These are phyloP conservation scores for Lycophotia porphyrea DNA, from an alignment of 2,888 invertebrate species.

Conservation along the genomic window DNA sequence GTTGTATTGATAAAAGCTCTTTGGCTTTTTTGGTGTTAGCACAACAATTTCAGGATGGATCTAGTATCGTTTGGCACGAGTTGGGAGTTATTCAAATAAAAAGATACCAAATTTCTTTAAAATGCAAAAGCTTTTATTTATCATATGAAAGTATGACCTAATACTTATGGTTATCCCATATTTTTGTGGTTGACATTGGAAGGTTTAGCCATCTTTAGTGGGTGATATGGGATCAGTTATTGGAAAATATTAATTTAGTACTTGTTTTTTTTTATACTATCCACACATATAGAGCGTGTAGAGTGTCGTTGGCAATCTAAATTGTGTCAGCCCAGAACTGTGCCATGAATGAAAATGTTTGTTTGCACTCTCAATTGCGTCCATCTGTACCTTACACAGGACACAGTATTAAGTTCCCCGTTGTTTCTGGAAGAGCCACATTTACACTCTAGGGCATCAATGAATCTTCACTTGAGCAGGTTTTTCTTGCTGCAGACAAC, in stretches of 20 bases:
- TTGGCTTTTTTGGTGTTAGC: neutral
- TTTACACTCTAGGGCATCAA: no score
- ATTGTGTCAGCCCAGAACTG: neutral
- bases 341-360: no score
- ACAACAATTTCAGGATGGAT: neutral
- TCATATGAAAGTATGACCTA: neutral
- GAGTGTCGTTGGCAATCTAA: neutral
- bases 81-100: no score
- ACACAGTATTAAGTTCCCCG: no score
- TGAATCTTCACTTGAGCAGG: neutral
- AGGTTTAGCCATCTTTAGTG: neutral
- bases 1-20: neutral
- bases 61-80: no score
- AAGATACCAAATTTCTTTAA: neutral
- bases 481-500: neutral
- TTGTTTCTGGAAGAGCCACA: no score
- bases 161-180: slow-evolving; percentile 2
- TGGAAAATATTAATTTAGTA: neutral
- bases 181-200: neutral
- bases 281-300: no score
- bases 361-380: no score
- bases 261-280: neutral
- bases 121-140: neutral
- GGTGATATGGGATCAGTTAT: neutral
- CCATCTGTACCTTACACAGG: no score